Base-by-base conservation (phyloP, 2,113 vertebrate genomes). In the Festucalex cinctus region DNA sequence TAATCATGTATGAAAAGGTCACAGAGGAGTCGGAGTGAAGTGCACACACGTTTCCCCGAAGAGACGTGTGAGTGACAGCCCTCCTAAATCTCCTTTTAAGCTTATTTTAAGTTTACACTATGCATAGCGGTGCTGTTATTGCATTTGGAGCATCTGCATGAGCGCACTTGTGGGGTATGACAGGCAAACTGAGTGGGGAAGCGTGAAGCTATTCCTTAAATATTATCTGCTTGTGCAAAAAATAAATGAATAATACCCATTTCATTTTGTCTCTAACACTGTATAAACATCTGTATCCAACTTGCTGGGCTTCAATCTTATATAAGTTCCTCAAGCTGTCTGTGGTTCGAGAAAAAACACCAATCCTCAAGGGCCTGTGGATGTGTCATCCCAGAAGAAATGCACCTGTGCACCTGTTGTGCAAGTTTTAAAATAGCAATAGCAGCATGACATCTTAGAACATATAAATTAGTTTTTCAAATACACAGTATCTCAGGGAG, bases 351-450 rank as follows among this genome's bases (percentile, higher is more conserved):
- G 73, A 80, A 78, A 49, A 87, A 85, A 88, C 89, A 89, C 84
- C 87, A 86, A 88, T 88, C 81, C 79, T 65, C 65, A 24, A 37
- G 2, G 68, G 68, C 79, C 71, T 24, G n/a, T 68, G 65, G 83
- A 78, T 81, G 83, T 81, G 77, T 85, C 71, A 78, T 82, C 86
- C 89, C 86, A 78, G 75, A 72, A 85, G 90, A 86, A 84, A 82
- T 81, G 69, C 19, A 48, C 68, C 71, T 75, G 83, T 84, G 85
- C 82, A 86, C 82, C 83, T 83, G 86, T 85, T 82, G 79, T 70
- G 83, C 68, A 75, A 80, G 64, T 82, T 79, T 83, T 81, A 88
- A 88, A 88, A 86, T 84, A 89, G 85, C 83, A 87, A 77, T 70
- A 64, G 84, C 83, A 87, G 83, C 83, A 85, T 74, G 83, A 80